These are phyloP conservation scores for Drepana arcuata DNA, from an alignment of 1,140 invertebrate species.

Conservation along the genomic window DNA sequence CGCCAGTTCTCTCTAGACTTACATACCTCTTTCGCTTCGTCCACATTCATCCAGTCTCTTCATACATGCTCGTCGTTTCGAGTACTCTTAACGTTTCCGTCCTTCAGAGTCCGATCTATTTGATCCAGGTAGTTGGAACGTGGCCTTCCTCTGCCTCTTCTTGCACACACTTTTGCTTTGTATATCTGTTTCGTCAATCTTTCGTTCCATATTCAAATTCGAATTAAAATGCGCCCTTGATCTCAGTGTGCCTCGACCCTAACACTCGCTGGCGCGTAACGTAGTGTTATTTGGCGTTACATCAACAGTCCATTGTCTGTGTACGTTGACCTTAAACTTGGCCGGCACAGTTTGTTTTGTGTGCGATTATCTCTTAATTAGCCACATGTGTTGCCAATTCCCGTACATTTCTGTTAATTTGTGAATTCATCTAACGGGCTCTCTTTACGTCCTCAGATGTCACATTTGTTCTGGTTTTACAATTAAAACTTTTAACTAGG, in stretches of 20 bases:
- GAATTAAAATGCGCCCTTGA: neutral
- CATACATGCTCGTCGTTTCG: too few relatives aligned
- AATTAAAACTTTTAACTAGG: too few relatives aligned
- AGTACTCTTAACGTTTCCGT: too few relatives aligned
- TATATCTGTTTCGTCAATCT: too few relatives aligned
- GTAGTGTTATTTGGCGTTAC: constrained; percentile 26
- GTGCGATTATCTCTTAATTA: neutral
- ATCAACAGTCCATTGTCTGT: constrained; percentile 37
- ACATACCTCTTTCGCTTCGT: too few relatives aligned
- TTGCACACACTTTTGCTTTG: too few relatives aligned
- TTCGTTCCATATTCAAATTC: neutral
- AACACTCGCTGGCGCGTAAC: constrained; percentile 27
- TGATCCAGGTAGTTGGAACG: too few relatives aligned
- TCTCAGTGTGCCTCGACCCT: constrained; percentile 16
- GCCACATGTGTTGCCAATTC: neutral
- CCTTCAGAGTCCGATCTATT: too few relatives aligned
- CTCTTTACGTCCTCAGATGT: neutral
- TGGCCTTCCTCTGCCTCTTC: too few relatives aligned
- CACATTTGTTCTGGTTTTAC: too few relatives aligned
- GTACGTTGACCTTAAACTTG: constrained; percentile 46
- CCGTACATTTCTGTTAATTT: neutral
- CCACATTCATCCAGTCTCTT: too few relatives aligned
- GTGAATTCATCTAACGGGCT: neutral
- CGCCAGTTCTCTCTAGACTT: too few relatives aligned
- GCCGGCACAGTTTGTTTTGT: constrained; percentile 4